Percentiles rank a stretch among this genome's conserved stretches.
Evolutionary conservation across 2,113 vertebrate species (phyloP).

Genomic region (Oncorhynchus keta): DNA sequence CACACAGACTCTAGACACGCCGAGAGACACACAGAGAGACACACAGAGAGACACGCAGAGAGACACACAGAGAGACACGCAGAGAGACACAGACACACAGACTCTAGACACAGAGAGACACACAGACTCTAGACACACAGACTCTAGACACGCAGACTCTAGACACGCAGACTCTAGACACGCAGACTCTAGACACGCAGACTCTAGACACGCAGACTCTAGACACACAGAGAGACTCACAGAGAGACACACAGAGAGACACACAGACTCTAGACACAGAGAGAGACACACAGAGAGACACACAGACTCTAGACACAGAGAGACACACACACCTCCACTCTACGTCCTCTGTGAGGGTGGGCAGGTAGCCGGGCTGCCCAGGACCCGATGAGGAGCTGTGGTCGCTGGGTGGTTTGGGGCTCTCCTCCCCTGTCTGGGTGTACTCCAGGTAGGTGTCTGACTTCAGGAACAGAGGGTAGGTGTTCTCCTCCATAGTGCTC

Average conservation of each 20-base stretch:
- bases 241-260: neutral
- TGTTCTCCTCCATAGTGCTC: slow-evolving; percentile 91
- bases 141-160: no score
- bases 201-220: neutral
- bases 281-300: neutral
- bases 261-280: no score
- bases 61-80: no score
- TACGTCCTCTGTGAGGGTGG: slow-evolving; percentile 89
- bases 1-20: neutral
- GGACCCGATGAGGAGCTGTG: slow-evolving; percentile 84
- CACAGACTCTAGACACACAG: neutral
- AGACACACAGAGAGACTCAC: no score
- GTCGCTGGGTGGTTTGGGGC: slow-evolving; percentile 86
- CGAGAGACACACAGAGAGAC: neutral
- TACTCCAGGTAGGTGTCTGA: slow-evolving; percentile 94
- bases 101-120: no score
- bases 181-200: neutral
- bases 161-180: neutral
- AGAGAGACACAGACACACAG: neutral
- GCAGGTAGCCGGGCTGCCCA: slow-evolving; percentile 78
- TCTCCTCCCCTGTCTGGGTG: slow-evolving; percentile 88
- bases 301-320: neutral
- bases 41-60: neutral
- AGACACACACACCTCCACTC: slow-evolving; percentile 80
- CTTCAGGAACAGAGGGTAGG: slow-evolving; percentile 95